Conservation (phyloP, 2,888 invertebrate genomes). For the Lucinisca nassula region DNA sequence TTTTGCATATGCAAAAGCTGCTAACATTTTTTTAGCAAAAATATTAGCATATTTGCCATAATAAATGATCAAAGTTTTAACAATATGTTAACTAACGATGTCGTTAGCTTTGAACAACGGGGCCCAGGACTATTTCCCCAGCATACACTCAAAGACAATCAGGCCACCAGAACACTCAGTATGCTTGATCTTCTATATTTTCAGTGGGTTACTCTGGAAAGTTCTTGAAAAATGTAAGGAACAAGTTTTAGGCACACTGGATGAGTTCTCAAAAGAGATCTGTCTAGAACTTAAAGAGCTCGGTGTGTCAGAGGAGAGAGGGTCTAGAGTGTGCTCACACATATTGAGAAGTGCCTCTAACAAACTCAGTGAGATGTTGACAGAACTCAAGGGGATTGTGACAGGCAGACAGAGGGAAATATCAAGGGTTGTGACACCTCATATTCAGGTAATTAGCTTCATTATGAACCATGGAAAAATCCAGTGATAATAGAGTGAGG, state of each 20-base stretch:
- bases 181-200: slow-evolving; percentile 1
- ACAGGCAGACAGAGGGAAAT: slow-evolving; percentile 76
- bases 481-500: too few relatives aligned
- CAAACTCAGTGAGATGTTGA: slow-evolving; percentile 75
- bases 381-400: slow-evolving; percentile 70
- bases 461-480: too few relatives aligned
- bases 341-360: slow-evolving; percentile 58
- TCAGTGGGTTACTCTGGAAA: slow-evolving; percentile 71
- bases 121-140: too few relatives aligned
- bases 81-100: too few relatives aligned
- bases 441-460: slow-evolving; percentile 62
- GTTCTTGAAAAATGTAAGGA: slow-evolving; percentile 59
- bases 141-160: too few relatives aligned
- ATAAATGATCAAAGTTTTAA: too few relatives aligned
- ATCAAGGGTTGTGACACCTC: slow-evolving; percentile 75
- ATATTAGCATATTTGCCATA: too few relatives aligned
- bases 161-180: not conserved
- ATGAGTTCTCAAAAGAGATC: slow-evolving; percentile 46
- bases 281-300: slow-evolving; percentile 47
- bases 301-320: slow-evolving; percentile 42
- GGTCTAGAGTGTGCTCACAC: slow-evolving; percentile 53
- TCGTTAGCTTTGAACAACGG: too few relatives aligned
- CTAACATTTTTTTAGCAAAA: too few relatives aligned
- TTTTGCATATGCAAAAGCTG: too few relatives aligned
- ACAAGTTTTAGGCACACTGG: slow-evolving; percentile 50